Conservation (phyloP, 92 coral and sea anemone genomes). For the Actinernus sp. region DNA sequence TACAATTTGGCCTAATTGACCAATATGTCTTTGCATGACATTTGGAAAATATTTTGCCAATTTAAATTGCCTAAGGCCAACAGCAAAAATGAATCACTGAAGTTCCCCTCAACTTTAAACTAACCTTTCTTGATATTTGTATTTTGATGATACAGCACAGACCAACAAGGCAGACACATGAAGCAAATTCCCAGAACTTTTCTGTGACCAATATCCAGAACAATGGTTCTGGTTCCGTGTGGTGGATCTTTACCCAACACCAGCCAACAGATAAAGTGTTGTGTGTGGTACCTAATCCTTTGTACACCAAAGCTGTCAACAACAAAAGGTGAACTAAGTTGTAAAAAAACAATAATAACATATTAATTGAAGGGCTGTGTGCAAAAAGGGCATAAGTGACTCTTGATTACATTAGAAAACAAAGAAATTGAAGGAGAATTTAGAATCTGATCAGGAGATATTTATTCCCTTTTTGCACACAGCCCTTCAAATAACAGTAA, state of each 20-base stretch:
- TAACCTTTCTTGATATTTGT: slow-evolving; percentile 28
- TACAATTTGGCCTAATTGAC: no score
- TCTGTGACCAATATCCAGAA: slow-evolving; percentile 51
- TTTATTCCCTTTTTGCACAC: no score
- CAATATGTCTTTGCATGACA: no score
- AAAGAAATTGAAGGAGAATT: not conserved
- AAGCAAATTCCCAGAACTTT: slow-evolving; percentile 50
- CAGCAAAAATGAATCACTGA: not conserved
- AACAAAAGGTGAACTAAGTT: not conserved
- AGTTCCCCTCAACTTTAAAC: not conserved
- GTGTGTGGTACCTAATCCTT: slow-evolving; percentile 19
- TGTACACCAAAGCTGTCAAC: slow-evolving; percentile 14
- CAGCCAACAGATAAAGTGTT: slow-evolving; percentile 26
- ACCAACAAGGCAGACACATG: slow-evolving; percentile 20
- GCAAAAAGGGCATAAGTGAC: not conserved
- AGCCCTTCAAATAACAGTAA: no score
- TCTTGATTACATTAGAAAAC: not conserved
- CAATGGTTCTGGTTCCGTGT: not conserved
- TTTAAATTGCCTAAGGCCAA: not conserved
- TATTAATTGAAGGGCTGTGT: not conserved
- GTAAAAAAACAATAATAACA: no score
- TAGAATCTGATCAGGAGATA: no score
- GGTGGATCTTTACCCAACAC: slow-evolving; percentile 42
- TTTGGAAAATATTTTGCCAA: not conserved
- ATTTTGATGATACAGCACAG: slow-evolving; percentile 20